Conservation (phyloP, 1,140 invertebrate genomes). For the Cydia splendana region DNA sequence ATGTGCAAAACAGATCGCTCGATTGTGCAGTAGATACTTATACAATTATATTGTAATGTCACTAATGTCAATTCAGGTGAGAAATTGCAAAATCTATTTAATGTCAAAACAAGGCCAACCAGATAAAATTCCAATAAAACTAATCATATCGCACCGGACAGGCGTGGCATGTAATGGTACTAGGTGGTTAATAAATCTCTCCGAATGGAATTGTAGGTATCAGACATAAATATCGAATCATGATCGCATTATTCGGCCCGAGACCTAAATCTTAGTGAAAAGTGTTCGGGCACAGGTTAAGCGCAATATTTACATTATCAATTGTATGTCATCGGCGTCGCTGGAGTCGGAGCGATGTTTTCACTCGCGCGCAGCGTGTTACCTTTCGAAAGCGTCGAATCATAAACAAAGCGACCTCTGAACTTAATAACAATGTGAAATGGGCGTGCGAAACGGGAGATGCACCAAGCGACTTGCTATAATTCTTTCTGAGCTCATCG, state of each 20-base stretch:
- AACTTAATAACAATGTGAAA: constrained; percentile 77
- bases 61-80: constrained; percentile 2
- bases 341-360: constrained; percentile 63
- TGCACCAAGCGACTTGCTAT: constrained; percentile 64
- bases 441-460: constrained; percentile 74
- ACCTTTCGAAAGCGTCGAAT: constrained; percentile 75
- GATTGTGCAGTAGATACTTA: constrained; percentile 4
- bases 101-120: constrained; percentile 30
- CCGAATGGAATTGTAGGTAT: constrained; percentile 23
- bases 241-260: constrained; percentile 39
- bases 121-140: constrained; percentile 39
- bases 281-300: constrained; percentile 54
- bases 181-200: constrained; percentile 31
- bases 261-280: constrained; percentile 43
- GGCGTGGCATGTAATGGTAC: constrained; percentile 42
- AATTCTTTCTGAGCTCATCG: constrained; percentile 66
- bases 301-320: constrained; percentile 72
- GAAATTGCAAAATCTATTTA: constrained; percentile 10
- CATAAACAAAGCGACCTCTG: constrained; percentile 76
- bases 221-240: constrained; percentile 34
- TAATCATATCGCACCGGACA: constrained; percentile 45
- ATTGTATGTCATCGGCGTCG: constrained; percentile 72
- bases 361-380: constrained; percentile 69
- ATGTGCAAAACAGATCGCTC: not conserved
- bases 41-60: constrained; percentile 17